Conservation (phyloP, 2,888 invertebrate species). For the Nymphalis c-album region DNA sequence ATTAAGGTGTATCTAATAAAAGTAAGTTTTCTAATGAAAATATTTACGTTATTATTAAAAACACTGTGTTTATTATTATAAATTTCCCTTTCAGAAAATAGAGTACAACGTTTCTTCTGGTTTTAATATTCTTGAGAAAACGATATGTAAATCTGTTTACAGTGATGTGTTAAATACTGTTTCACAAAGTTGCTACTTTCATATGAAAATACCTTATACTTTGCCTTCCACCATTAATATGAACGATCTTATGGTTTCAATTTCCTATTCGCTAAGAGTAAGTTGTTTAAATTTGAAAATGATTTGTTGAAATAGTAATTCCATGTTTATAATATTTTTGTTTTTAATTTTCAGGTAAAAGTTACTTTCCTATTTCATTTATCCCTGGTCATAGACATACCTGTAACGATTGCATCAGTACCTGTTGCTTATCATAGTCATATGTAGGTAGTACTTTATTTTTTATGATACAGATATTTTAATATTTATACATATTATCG, state of each 20-base stretch:
- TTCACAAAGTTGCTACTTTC: conserved; percentile 53
- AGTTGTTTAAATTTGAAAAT: conserved; percentile 31
- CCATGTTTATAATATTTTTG: neutral
- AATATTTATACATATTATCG: no score
- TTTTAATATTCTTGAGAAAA: conserved; percentile 57
- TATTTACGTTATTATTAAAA: neutral
- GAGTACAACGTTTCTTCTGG: conserved; percentile 60
- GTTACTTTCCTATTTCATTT: conserved; percentile 42
- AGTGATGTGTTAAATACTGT: conserved; percentile 50
- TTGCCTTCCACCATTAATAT: conserved; percentile 61
- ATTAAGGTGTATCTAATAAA: conserved; percentile 57
- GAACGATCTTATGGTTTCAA: conserved; percentile 57
- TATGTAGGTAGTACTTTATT: conserved; percentile 3
- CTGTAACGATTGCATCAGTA: conserved; percentile 40
- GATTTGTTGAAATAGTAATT: neutral
- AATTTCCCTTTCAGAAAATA: conserved; percentile 57
- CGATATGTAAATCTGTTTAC: conserved; percentile 50
- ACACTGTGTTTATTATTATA: neutral
- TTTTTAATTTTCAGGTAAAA: conserved; percentile 41
- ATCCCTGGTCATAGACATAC: conserved; percentile 41
- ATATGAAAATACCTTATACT: conserved; percentile 63
- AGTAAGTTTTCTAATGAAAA: conserved; percentile 45
- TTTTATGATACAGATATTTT: no score
- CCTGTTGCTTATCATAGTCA: conserved; percentile 36
- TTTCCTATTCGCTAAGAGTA: conserved; percentile 65